Evolutionary conservation across 2,888 invertebrate species (phyloP).

Genomic region (Aporophyla lueneburgensis): DNA sequence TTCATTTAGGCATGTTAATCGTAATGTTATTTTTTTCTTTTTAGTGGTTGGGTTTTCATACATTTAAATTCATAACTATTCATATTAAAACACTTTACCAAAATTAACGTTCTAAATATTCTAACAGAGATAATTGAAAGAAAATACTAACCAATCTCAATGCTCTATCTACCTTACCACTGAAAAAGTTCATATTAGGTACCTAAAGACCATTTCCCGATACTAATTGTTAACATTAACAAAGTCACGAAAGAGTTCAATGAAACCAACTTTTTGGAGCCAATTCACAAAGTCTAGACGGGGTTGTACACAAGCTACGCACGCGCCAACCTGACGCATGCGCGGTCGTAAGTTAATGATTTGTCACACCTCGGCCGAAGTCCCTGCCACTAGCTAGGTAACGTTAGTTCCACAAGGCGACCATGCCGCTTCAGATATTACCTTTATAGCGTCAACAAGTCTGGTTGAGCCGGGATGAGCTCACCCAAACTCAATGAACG

Average conservation of each 20-base stretch:
- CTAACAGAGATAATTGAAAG: not conserved
- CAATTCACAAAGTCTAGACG: constrained; percentile 12
- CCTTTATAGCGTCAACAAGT: constrained; percentile 53
- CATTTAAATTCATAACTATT: not conserved
- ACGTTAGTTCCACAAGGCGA: constrained; percentile 35
- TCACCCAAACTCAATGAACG: constrained; percentile 87
- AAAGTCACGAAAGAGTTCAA: constrained; percentile 7
- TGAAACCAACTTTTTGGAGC: constrained; percentile 26
- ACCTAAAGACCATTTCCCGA: not conserved
- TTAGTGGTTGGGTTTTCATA: not conserved
- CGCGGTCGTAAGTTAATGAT: constrained; percentile 76
- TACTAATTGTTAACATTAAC: not conserved
- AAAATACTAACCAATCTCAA: not conserved
- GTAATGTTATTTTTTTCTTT: not conserved
- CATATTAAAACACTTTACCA: not conserved
- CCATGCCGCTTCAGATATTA: constrained; percentile 25
- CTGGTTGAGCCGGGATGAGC: constrained; percentile 75
- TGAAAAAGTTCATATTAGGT: not conserved
- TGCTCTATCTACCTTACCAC: not conserved
- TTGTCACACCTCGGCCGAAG: constrained; percentile 67
- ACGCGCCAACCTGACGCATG: constrained; percentile 73
- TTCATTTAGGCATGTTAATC: not conserved
- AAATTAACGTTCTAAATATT: not conserved
- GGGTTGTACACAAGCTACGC: constrained; percentile 62
- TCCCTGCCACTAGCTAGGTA: constrained; percentile 48